Evolutionary conservation across 2,113 vertebrate species (phyloP).

Genomic region (Ptychochromis oligacanthus): DNA sequence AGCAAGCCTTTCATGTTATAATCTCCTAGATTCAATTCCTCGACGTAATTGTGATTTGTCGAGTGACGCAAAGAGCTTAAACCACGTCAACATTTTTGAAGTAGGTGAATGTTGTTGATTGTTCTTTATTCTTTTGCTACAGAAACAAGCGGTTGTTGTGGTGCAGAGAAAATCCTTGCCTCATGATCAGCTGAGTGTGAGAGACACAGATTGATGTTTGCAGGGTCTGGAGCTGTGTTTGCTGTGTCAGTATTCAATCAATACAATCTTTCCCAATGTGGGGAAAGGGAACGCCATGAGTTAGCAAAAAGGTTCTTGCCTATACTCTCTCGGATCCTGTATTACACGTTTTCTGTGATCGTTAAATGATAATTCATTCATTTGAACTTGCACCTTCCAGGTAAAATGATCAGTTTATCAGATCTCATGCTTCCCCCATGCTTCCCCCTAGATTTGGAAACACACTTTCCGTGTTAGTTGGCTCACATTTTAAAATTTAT

Average conservation of each 20-base stretch:
- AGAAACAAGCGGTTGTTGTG: not conserved
- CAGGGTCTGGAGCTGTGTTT: conserved; percentile 10
- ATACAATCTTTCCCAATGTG: not conserved
- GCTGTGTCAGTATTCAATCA: not conserved
- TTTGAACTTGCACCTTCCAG: not conserved
- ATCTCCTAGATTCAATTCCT: not conserved
- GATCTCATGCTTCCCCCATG: not conserved
- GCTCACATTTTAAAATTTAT: not conserved
- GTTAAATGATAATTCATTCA: not conserved
- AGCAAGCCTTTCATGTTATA: rapidly evolving
- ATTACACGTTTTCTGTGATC: rapidly evolving
- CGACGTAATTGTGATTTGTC: not conserved
- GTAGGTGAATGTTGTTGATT: not conserved
- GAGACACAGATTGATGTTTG: conserved; percentile 11
- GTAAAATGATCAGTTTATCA: rapidly evolving
- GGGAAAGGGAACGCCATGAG: not conserved
- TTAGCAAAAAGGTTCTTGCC: not conserved
- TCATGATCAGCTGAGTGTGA: conserved; percentile 7
- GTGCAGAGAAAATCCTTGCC: not conserved
- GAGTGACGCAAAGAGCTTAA: not conserved
- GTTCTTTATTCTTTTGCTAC: not conserved
- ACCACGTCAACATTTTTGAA: not conserved
- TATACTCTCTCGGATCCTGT: not conserved
- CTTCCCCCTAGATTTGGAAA: not conserved
- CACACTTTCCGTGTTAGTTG: rapidly evolving